Conservation (phyloP, 2,113 vertebrate genomes). For the Chloebia gouldiae region DNA sequence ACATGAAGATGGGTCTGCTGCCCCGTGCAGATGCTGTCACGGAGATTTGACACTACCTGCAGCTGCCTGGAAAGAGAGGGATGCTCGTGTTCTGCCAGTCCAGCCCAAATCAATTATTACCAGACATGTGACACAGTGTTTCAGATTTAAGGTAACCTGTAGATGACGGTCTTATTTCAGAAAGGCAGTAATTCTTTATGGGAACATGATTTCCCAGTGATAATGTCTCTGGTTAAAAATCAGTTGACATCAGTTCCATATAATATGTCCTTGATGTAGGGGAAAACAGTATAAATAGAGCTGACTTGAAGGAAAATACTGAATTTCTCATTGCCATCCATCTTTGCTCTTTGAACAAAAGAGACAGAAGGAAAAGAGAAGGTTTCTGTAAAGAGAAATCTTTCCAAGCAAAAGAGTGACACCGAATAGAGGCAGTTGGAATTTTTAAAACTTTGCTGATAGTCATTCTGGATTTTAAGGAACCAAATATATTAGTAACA, state of each 20-base stretch:
- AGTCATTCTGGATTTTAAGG: neutral
- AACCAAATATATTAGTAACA: neutral
- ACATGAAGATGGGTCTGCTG: neutral
- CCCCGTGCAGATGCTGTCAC: accelerated
- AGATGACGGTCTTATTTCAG: neutral
- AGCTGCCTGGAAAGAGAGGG: neutral
- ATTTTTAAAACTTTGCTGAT: neutral
- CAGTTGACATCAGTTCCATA: neutral
- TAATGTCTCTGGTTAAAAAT: neutral
- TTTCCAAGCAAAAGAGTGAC: neutral
- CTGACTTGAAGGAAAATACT: neutral
- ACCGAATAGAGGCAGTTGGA: neutral
- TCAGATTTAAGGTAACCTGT: neutral
- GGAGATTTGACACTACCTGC: neutral
- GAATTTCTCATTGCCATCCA: neutral
- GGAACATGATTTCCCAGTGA: neutral
- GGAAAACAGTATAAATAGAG: neutral
- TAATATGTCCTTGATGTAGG: neutral
- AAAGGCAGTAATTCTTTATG: neutral
- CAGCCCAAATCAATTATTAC: neutral
- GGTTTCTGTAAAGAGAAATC: neutral
- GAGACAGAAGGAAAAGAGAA: neutral
- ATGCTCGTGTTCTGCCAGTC: neutral
- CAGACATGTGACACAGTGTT: neutral
- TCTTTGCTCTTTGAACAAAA: neutral